These are phyloP conservation scores for Drosophila asahinai DNA, from an alignment of 1,140 invertebrate species.

Conservation along the genomic window DNA sequence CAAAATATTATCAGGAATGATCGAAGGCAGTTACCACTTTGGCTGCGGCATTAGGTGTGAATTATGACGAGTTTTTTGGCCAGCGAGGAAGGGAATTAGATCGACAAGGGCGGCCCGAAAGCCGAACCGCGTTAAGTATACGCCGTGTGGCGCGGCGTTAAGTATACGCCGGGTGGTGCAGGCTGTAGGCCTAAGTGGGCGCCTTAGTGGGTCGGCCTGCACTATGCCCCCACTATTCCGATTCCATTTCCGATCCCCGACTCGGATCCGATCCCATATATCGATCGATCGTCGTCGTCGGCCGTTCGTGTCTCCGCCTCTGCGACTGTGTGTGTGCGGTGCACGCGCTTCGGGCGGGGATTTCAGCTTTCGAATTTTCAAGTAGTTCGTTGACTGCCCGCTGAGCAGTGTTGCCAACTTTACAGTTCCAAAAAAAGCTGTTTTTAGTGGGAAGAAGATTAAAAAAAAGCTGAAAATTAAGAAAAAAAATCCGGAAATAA, in stretches of 20 bases:
- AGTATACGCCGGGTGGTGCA: slow-evolving; percentile 63
- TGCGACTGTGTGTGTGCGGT: slow-evolving; percentile 17
- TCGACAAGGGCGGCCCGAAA: slow-evolving; percentile 24
- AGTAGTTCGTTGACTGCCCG: slow-evolving; percentile 78
- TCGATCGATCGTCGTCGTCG: slow-evolving; percentile 64
- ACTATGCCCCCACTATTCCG: slow-evolving; percentile 13
- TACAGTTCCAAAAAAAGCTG: too few relatives aligned
- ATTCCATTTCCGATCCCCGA: slow-evolving; percentile 17
- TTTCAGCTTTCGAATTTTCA: slow-evolving; percentile 82
- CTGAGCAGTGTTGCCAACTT: too few relatives aligned
- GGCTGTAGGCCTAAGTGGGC: slow-evolving; percentile 22
- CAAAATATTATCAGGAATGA: slow-evolving; percentile 78
- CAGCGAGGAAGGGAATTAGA: slow-evolving; percentile 13
- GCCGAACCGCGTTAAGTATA: slow-evolving; percentile 45
- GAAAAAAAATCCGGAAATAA: too few relatives aligned
- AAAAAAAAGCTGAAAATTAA: too few relatives aligned
- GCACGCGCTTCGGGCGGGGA: slow-evolving; percentile 74
- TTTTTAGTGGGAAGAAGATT: too few relatives aligned
- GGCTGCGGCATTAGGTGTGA: slow-evolving; percentile 60
- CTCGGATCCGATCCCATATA: slow-evolving; percentile 22
- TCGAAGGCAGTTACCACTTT: slow-evolving; percentile 66
- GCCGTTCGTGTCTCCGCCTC: slow-evolving; percentile 46
- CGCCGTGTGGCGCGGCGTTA: slow-evolving; percentile 46
- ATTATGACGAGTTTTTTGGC: slow-evolving; percentile 66
- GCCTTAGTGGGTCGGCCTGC: slow-evolving; percentile 48